Evolutionary conservation across 2,888 invertebrate genomes (phyloP).

Genomic region (Chydorus sphaericus): DNA sequence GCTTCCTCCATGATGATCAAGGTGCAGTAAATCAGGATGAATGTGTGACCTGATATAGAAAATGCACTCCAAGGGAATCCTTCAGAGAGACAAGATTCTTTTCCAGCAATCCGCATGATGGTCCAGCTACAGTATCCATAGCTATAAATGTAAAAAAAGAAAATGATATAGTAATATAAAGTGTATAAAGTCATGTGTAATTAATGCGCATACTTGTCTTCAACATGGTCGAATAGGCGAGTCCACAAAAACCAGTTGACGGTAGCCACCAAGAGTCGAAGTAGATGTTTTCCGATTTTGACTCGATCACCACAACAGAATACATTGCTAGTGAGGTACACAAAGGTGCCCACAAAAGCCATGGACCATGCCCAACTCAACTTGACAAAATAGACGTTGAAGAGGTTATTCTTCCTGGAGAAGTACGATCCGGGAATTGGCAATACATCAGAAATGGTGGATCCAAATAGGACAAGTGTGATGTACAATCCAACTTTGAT

Average conservation of each 20-base stretch:
- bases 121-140: slow-evolving; percentile 22
- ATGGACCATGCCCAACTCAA: slow-evolving; percentile 97
- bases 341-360: slow-evolving; percentile 57
- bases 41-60: slow-evolving; percentile 58
- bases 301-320: slow-evolving; percentile 66
- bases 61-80: slow-evolving; percentile 12
- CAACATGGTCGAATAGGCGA: slow-evolving; percentile 61
- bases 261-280: slow-evolving; percentile 57
- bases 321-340: slow-evolving; percentile 62
- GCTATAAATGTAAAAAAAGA: too few relatives aligned
- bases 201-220: slow-evolving; percentile 35
- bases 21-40: slow-evolving; percentile 85
- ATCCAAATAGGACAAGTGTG: slow-evolving; percentile 63
- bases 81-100: slow-evolving; percentile 27
- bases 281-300: slow-evolving; percentile 54
- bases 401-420: slow-evolving; percentile 76
- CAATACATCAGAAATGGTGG: slow-evolving; percentile 66
- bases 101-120: slow-evolving; percentile 42
- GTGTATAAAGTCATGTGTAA: slow-evolving; percentile 15
- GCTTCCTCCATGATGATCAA: slow-evolving; percentile 87
- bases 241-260: slow-evolving; percentile 79
- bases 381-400: slow-evolving; percentile 90
- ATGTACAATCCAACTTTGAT: slow-evolving; percentile 75
- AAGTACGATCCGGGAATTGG: slow-evolving; percentile 75
- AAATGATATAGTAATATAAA: too few relatives aligned